Percentiles rank a stretch among this genome's conserved stretches.
Conservation (phyloP, 2,797 vertebrate species). For the Mico argentatus region DNA sequence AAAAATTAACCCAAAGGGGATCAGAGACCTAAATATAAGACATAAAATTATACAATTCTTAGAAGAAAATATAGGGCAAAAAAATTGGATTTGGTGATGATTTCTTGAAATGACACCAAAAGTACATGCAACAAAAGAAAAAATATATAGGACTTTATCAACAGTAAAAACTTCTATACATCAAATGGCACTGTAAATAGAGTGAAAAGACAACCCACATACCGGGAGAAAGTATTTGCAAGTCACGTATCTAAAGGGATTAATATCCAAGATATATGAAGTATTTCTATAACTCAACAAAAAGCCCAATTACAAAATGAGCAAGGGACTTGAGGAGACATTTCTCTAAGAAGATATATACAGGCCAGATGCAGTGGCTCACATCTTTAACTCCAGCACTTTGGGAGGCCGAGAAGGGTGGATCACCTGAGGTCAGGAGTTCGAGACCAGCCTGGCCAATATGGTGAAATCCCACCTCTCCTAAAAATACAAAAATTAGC, state of each 20-base stretch:
- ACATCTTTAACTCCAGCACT: not conserved
- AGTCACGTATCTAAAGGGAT: not conserved
- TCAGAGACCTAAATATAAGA: not conserved
- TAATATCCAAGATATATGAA: not conserved
- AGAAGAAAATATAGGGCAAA: not conserved
- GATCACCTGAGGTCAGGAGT: not conserved
- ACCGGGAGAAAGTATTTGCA: not conserved
- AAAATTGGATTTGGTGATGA: not conserved
- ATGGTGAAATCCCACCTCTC: not conserved
- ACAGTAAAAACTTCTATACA: not conserved
- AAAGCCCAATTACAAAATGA: not conserved
- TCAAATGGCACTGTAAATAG: not conserved
- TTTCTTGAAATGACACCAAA: not conserved
- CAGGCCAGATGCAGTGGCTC: not conserved
- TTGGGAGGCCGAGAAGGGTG: not conserved
- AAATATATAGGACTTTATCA: not conserved
- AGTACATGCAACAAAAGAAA: not conserved
- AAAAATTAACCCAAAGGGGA: not conserved
- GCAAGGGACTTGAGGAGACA: not conserved
- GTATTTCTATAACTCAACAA: not conserved
- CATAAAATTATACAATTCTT: not conserved
- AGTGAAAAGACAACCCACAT: not conserved
- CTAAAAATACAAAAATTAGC: not conserved
- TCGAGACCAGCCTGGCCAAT: not conserved
- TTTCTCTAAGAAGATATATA: not conserved